phyloP scores from a whole-genome alignment of 1,140 invertebrate species.

The Lepidurus arcticus region DNA sequence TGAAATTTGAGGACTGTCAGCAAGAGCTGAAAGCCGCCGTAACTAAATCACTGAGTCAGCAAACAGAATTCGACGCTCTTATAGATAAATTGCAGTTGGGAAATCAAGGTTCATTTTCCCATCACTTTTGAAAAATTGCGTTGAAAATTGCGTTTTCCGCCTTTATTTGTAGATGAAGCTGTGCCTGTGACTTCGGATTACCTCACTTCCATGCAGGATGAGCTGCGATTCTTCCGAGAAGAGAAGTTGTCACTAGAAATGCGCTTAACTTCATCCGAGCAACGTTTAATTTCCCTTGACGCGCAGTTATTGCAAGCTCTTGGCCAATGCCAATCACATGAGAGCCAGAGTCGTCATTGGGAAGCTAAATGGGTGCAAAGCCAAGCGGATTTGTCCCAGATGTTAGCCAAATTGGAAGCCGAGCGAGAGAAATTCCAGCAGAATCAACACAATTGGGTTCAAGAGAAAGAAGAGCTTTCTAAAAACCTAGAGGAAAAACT shows the following conservation, averaged over 20 bases:
- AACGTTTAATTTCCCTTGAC: background rate
- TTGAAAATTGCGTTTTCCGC: background rate
- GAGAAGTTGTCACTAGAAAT: background rate
- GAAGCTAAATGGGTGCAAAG: background rate
- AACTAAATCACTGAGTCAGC: background rate
- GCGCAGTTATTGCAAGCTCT: background rate
- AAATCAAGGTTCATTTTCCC: background rate
- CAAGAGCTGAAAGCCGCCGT: background rate
- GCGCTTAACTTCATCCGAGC: background rate
- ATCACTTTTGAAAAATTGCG: background rate
- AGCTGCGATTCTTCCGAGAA: background rate
- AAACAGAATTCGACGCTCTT: background rate
- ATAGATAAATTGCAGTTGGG: background rate
- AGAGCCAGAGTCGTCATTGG: conserved; percentile 1
- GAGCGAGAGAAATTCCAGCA: conserved; percentile 24
- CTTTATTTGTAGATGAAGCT: background rate
- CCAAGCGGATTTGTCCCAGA: conserved; percentile 35
- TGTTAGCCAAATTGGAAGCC: conserved; percentile 40
- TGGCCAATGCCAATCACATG: conserved; percentile 5
- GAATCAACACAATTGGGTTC: conserved; percentile 20
- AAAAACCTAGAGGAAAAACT: conserved; percentile 30
- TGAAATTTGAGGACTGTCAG: background rate
- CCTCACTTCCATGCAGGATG: background rate
- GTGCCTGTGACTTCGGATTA: background rate
- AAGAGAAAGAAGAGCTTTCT: conserved; percentile 27